These are phyloP conservation scores for Melipona quadrifasciata DNA, from an alignment of 1,140 invertebrate species.

Conservation along the genomic window DNA sequence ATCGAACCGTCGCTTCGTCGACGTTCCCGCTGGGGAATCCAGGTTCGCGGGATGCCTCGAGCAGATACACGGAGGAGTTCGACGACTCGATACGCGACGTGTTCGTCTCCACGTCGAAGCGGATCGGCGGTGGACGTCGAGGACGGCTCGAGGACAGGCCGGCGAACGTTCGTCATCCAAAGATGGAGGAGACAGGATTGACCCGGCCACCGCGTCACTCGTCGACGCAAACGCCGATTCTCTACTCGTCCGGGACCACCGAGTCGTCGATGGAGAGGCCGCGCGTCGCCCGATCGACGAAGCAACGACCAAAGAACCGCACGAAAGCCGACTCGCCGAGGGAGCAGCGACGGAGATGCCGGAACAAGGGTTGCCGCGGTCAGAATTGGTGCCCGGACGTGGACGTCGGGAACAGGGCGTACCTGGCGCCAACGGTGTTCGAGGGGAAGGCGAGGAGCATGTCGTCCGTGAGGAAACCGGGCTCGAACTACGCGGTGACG, in stretches of 20 bases:
- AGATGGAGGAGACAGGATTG: conserved; percentile 43
- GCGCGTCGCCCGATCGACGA: conserved; percentile 61
- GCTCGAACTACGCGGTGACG: conserved; percentile 84
- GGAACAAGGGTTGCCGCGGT: conserved; percentile 71
- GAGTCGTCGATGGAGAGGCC: conserved; percentile 59
- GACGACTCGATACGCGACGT: conserved; percentile 40
- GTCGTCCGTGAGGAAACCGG: conserved; percentile 82
- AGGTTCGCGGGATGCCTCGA: neutral
- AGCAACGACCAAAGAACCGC: conserved; percentile 72
- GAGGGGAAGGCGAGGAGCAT: conserved; percentile 85
- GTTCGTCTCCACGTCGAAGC: conserved; percentile 38
- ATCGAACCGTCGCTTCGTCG: neutral
- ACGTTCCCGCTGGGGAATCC: neutral
- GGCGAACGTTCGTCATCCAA: conserved; percentile 20
- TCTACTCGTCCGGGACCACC: conserved; percentile 12
- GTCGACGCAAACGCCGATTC: conserved; percentile 56
- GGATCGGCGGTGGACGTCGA: neutral
- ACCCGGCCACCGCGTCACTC: conserved; percentile 58
- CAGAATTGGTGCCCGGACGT: conserved; percentile 83
- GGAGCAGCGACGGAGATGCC: conserved; percentile 75
- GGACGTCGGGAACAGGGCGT: conserved; percentile 84
- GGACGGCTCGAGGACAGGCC: conserved; percentile 9
- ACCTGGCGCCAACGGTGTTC: conserved; percentile 85
- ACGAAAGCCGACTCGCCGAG: conserved; percentile 73
- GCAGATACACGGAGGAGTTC: neutral